A percentile compares a stretch with the other conserved stretches of the same genome.
Evolutionary conservation across 2,797 vertebrate genomes (phyloP).

Genomic region (Lycodopsis pacificus): DNA sequence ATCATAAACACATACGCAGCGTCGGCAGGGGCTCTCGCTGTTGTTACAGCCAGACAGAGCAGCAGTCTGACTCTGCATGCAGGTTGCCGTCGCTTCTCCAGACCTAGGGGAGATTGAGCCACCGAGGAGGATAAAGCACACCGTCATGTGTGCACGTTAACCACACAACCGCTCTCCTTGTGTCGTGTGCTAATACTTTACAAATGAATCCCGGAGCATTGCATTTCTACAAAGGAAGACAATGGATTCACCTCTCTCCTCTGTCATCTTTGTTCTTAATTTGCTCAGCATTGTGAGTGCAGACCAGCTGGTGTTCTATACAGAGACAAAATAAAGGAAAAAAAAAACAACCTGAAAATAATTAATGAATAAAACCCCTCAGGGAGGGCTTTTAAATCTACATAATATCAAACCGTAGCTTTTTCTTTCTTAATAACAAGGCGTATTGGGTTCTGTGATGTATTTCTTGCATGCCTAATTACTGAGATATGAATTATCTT

Average conservation of each 20-base stretch:
- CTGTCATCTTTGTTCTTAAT: slow-evolving; percentile 76
- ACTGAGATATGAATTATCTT: slow-evolving; percentile 84
- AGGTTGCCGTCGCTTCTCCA: slow-evolving; percentile 48
- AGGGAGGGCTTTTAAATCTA: slow-evolving; percentile 82
- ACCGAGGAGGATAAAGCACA: slow-evolving; percentile 38
- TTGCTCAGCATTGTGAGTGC: slow-evolving; percentile 72
- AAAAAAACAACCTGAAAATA: slow-evolving; percentile 59
- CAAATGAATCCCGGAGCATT: slow-evolving; percentile 76
- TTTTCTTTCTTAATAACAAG: slow-evolving; percentile 82
- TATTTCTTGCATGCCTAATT: slow-evolving; percentile 85
- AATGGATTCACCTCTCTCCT: slow-evolving; percentile 69
- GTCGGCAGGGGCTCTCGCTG: slow-evolving; percentile 19
- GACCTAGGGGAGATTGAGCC: slow-evolving; percentile 37
- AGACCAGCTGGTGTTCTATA: slow-evolving; percentile 73
- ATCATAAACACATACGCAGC: slow-evolving; percentile 18
- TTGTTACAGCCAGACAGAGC: slow-evolving; percentile 30
- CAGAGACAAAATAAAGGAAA: slow-evolving; percentile 69
- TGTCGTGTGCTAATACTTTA: slow-evolving; percentile 63
- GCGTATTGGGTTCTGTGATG: slow-evolving; percentile 82
- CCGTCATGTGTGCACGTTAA: slow-evolving; percentile 7
- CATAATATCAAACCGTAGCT: slow-evolving; percentile 84
- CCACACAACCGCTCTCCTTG: slow-evolving; percentile 28
- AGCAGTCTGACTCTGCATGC: slow-evolving; percentile 54
- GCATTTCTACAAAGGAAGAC: slow-evolving; percentile 71
- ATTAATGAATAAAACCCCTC: slow-evolving; percentile 78